Evolutionary conservation across 2,797 vertebrate genomes (phyloP).

Genomic region (Smutsia gigantea): DNA sequence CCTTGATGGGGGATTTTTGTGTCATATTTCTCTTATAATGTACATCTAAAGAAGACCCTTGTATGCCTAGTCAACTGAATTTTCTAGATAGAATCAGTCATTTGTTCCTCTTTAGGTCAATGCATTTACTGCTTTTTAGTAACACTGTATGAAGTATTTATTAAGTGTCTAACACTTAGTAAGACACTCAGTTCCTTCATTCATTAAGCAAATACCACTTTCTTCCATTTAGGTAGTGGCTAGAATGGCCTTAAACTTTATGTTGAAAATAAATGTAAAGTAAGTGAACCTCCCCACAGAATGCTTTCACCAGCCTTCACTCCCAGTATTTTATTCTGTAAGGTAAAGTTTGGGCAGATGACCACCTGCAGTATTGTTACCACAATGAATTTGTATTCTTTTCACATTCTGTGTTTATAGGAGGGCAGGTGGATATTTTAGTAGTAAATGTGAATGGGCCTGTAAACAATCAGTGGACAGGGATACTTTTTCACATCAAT

Average conservation of each 20-base stretch:
- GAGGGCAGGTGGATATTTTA: not conserved
- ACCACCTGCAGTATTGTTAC: conserved; percentile 28
- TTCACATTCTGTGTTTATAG: conserved; percentile 20
- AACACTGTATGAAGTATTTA: conserved; percentile 27
- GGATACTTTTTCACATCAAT: conserved; percentile 1
- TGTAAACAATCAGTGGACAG: conserved; percentile 37
- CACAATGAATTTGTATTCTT: conserved; percentile 35
- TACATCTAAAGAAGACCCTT: conserved; percentile 27
- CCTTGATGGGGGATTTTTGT: conserved; percentile 41
- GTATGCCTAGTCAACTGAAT: not conserved
- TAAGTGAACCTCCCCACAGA: not conserved
- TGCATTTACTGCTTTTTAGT: conserved; percentile 47
- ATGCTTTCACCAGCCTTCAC: not conserved
- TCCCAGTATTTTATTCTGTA: not conserved
- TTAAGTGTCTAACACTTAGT: not conserved
- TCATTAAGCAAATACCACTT: not conserved
- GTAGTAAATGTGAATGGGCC: not conserved
- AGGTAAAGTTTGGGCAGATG: conserved; percentile 33
- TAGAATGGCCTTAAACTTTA: conserved; percentile 41
- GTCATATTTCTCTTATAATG: not conserved
- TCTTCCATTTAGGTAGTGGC: not conserved
- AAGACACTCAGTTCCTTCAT: not conserved
- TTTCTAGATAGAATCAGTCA: conserved; percentile 38
- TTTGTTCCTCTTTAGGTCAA: conserved; percentile 39
- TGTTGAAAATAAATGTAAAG: conserved; percentile 61